Evolutionary conservation across 1,140 invertebrate species (phyloP).

Genomic region (Drosophila tani): DNA sequence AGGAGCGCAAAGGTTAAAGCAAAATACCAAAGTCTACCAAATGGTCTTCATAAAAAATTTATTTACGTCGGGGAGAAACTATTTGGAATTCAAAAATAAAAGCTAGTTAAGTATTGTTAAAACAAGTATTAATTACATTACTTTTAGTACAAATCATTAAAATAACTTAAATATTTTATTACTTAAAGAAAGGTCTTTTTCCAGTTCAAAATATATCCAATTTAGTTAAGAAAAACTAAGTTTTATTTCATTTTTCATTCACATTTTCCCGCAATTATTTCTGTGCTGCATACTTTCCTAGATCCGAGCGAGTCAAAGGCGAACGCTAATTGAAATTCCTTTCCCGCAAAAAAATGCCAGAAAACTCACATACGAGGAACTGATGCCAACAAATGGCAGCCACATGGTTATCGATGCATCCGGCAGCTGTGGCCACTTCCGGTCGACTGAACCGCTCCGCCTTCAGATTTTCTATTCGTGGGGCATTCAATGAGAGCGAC

Average conservation of each 20-base stretch:
- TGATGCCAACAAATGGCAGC: slow-evolving; percentile 35
- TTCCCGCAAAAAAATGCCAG: slow-evolving; percentile 24
- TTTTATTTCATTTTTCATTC: background rate
- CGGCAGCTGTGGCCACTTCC: slow-evolving; percentile 69
- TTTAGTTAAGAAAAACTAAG: background rate
- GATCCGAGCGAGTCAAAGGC: slow-evolving; percentile 2
- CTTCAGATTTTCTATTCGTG: slow-evolving; percentile 27
- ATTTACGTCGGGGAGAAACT: too few relatives aligned
- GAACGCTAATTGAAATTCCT: slow-evolving; percentile 75
- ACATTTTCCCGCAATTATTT: slow-evolving; percentile 10
- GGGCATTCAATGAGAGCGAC: slow-evolving; percentile 68
- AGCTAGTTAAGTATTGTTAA: too few relatives aligned
- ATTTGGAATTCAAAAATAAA: too few relatives aligned
- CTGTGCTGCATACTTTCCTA: background rate
- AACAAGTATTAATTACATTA: background rate
- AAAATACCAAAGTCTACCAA: background rate
- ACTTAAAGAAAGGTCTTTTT: background rate
- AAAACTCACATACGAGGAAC: slow-evolving; percentile 3
- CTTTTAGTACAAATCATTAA: too few relatives aligned
- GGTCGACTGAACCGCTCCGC: slow-evolving; percentile 48
- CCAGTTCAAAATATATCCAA: too few relatives aligned
- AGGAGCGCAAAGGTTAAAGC: background rate
- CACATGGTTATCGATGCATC: slow-evolving; percentile 78
- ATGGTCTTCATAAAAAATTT: background rate
- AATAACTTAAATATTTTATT: background rate